phyloP scores from a whole-genome alignment of 2,797 vertebrate genomes.

The Craterocephalus amniculus region DNA sequence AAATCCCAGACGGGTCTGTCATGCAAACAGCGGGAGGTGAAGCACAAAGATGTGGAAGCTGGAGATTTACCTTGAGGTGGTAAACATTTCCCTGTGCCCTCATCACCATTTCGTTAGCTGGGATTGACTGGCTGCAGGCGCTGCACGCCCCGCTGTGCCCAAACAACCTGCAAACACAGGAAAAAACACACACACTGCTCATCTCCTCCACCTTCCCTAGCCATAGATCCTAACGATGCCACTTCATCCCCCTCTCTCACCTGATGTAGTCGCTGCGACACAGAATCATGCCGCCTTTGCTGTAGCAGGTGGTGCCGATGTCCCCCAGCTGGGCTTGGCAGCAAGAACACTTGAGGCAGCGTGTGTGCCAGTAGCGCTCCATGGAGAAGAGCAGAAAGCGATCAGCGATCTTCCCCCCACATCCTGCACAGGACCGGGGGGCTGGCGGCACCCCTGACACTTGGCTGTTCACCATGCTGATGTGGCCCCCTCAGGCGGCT shows the following conservation, averaged over 20 bases:
- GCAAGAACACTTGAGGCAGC: slow-evolving; percentile 87
- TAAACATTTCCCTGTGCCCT: slow-evolving; percentile 86
- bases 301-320: slow-evolving; percentile 86
- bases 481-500: slow-evolving; percentile 41
- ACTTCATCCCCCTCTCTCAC: slow-evolving; percentile 62
- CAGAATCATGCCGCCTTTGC: slow-evolving; percentile 86
- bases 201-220: slow-evolving; percentile 1
- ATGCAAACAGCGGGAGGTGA: slow-evolving; percentile 41
- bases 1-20: slow-evolving; percentile 53
- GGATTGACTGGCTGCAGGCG: slow-evolving; percentile 86
- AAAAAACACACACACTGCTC: slow-evolving; percentile 35
- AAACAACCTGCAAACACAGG: slow-evolving; percentile 80
- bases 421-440: slow-evolving; percentile 83
- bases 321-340: slow-evolving; percentile 86
- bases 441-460: slow-evolving; percentile 63
- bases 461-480: slow-evolving; percentile 84
- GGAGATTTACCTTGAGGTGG: slow-evolving; percentile 85
- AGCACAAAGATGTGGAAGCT: slow-evolving; percentile 21
- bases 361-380: slow-evolving; percentile 88
- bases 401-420: slow-evolving; percentile 83
- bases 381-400: slow-evolving; percentile 88
- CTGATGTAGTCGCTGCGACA: slow-evolving; percentile 86
- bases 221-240: not conserved
- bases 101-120: slow-evolving; percentile 90
- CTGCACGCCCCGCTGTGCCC: slow-evolving; percentile 86